Percentiles rank a stretch among this genome's conserved stretches.
These are phyloP conservation scores for Heliopora coerulea DNA, from an alignment of 92 coral and sea anemone genomes.

Conservation along the genomic window DNA sequence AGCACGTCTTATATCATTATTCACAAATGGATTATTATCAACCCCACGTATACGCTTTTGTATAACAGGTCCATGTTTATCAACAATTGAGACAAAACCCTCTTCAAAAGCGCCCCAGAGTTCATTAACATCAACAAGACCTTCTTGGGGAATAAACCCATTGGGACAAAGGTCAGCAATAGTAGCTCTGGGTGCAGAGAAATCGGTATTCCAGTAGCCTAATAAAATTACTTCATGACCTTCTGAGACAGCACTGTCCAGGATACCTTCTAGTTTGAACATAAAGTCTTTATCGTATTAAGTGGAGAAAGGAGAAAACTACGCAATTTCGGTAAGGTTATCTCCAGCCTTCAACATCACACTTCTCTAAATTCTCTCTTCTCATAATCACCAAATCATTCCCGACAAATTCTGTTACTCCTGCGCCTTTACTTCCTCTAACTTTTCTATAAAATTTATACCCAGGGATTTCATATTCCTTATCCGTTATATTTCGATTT, in stretches of 20 bases:
- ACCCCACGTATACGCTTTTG: conserved; percentile 54
- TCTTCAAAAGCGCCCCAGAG: conserved; percentile 32
- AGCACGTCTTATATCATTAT: conserved; percentile 27
- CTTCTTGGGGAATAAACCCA: conserved; percentile 3
- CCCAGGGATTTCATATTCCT: conserved; percentile 39
- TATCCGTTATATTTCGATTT: conserved; percentile 25
- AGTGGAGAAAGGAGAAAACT: conserved; percentile 29
- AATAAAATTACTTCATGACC: conserved; percentile 27
- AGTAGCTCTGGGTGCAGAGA: conserved; percentile 13
- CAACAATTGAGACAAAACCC: conserved; percentile 41
- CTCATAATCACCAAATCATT: conserved; percentile 35
- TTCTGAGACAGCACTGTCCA: conserved; percentile 32
- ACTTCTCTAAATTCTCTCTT: conserved; percentile 39
- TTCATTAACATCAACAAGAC: neutral
- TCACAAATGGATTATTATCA: conserved; percentile 31
- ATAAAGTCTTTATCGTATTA: conserved; percentile 40
- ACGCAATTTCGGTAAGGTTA: conserved; percentile 38
- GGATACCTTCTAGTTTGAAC: conserved; percentile 26
- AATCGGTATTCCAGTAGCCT: conserved; percentile 23
- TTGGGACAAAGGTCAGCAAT: conserved; percentile 30
- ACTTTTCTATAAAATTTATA: conserved; percentile 39
- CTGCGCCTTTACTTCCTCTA: conserved; percentile 29
- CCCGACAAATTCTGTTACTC: conserved; percentile 38
- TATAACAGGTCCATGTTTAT: conserved; percentile 48
- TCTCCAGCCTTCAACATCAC: conserved; percentile 45